Evolutionary conservation across 2,797 vertebrate species (phyloP), one percentile per base, ranked within the genome.

Genomic region (Gymnocypris eckloni): DNA sequence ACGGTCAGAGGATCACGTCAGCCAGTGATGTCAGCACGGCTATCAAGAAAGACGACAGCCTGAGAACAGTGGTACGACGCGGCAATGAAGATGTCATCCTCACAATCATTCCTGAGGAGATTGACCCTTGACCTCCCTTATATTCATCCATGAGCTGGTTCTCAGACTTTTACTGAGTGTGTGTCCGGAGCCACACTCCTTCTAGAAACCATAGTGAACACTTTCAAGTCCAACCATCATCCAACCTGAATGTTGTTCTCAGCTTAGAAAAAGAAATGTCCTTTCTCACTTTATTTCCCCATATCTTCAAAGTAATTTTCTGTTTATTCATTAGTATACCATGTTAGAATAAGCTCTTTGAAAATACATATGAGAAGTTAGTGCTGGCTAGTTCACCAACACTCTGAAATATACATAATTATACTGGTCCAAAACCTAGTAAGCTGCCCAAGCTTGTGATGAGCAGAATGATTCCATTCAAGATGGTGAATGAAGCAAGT

Each of bases 31-130:
- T 99, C 92, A 99, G 97, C 33, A 92, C 95, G 2, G 95, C 97
- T 87, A 97, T 99, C 85, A 97, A 95, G 92, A 95, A 92, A 85
- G 97, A 97, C 73, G 93, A 92, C 71, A 92, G 93, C 0, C 93
- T 99, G 92, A 94, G 94, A 85, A 93, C 94, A 88, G 97, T 99
- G 6, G 97, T 99, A 90, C 96, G 98, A 83, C 95, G 98, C 61
- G 97, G 97, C 85, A 99, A 99, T 1, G 97, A 99, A 92, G 98
- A 99, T 83, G 90, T 96, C 66, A 96, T 98, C 89, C 91, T 99
- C 83, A 96, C 95, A 84, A 92, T 99, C 90, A 87, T 96, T 81
- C 98, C 98, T 0, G 97, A 98, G 90, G 97, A 98, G 90, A 93
- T 97, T 0, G 97, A 97, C 64, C 97, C 97, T 85, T 99, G 96